Evolutionary conservation across 2,113 vertebrate genomes (phyloP), one percentile per base, ranked within the genome.

Genomic region (Hemicordylus capensis): DNA sequence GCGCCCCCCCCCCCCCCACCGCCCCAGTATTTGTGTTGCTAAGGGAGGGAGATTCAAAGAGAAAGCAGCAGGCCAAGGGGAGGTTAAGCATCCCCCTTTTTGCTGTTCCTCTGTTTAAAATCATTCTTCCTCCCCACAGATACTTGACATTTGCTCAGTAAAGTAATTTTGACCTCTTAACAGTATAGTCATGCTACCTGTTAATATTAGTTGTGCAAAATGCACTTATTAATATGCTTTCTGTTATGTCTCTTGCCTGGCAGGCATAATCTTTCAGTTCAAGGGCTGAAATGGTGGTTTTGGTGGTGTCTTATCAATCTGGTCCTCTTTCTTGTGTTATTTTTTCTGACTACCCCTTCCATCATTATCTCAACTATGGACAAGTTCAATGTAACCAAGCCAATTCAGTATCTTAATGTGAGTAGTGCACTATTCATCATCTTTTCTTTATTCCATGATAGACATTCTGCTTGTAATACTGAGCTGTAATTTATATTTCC

Each of bases 261-360:
- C 89, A 99, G 98, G 98, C 97, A 97, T 76, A 98, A 99, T 91
- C 96, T 99, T 31, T 98, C 98, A 0, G 86, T 98, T 88, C 94
- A 37, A 61, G 97, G 98, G 6, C 76, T 96, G n/a, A 87, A n/a
- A 39, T 99, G 99, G 99, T 98, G 97, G 96, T n/a, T 96, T 4
- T 96, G 97, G 70, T 97, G 95, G 82, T 28, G 97, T 66, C 84
- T 93, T 70, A 94, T 99, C 89, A 99, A 99, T 95, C 84, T 97
- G 34, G 79, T 93, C 0, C 97, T 99, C 80, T 98, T 97, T 87
- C 11, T 98, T 93, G 95, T 97, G 76, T 96, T 99, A 31, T 98
- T 99, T 92, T 99, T 99, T 93, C 96, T 99, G 93, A 99, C 98
- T 3, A 99, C 98, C 4, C 99, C 99, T 76, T 96, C 98, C 69